phyloP scores from a whole-genome alignment of 2,888 invertebrate genomes.

The Anagyrus pseudococci region DNA sequence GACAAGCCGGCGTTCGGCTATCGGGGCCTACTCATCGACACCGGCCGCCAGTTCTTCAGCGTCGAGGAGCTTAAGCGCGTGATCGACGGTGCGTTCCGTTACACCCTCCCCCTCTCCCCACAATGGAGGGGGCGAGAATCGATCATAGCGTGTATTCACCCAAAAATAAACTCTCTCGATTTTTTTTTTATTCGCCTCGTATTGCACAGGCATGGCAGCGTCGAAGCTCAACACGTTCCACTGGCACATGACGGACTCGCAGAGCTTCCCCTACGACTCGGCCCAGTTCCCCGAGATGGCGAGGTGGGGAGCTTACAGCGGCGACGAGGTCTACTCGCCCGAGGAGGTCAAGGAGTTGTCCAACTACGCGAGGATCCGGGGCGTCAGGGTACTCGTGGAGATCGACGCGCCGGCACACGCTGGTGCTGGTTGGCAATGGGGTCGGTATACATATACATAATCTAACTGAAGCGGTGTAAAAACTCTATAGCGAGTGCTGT shows the following conservation, averaged over 20 bases:
- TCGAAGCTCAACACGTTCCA: conserved; percentile 92
- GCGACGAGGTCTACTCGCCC: conserved; percentile 76
- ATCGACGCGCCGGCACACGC: conserved; percentile 91
- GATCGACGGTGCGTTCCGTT: conserved; percentile 69
- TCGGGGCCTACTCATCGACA: conserved; percentile 89
- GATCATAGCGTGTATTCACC: no score
- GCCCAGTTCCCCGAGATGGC: conserved; percentile 79
- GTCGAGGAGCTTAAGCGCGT: conserved; percentile 75
- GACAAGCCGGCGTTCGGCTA: conserved; percentile 83
- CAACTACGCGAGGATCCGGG: conserved; percentile 79
- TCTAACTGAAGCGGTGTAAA: no score
- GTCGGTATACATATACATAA: conserved; percentile 54
- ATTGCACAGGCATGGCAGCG: conserved; percentile 73
- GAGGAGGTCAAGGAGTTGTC: conserved; percentile 77
- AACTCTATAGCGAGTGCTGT: no score
- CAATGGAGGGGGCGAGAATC: no score
- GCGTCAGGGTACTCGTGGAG: conserved; percentile 86
- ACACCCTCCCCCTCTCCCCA: no score
- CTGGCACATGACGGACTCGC: conserved; percentile 91
- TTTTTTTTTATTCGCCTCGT: no score
- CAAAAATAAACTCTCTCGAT: background rate
- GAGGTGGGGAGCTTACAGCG: conserved; percentile 84
- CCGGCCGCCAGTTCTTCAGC: conserved; percentile 88
- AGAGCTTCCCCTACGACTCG: conserved; percentile 88
- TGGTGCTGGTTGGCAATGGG: conserved; percentile 88